A percentile compares a stretch with the other conserved stretches of the same genome.
Conservation (phyloP, 2,797 vertebrate genomes). For the Denticeps clupeoides region DNA sequence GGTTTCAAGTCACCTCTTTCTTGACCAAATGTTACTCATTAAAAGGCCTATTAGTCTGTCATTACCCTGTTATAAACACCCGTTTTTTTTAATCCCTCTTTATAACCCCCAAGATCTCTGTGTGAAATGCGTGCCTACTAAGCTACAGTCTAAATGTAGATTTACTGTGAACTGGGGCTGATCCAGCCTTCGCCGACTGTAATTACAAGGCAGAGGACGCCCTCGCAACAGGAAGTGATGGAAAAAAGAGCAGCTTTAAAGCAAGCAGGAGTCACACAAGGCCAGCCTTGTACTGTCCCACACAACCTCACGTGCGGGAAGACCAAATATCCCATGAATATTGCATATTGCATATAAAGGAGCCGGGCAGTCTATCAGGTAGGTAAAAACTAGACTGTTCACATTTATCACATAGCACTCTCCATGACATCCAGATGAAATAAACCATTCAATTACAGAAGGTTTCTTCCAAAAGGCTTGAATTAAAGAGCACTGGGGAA, state of each 20-base stretch:
- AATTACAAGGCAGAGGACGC: slow-evolving; percentile 40
- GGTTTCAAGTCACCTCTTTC: background rate
- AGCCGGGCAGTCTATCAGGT: too few relatives aligned
- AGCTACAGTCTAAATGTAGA: slow-evolving; percentile 2
- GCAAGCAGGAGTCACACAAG: slow-evolving; percentile 12
- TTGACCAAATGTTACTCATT: background rate
- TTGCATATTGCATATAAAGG: too few relatives aligned
- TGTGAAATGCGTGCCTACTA: too few relatives aligned
- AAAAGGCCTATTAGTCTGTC: background rate
- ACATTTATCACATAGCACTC: too few relatives aligned
- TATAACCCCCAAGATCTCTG: too few relatives aligned
- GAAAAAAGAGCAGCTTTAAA: slow-evolving; percentile 15
- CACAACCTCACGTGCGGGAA: background rate
- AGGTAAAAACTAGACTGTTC: too few relatives aligned
- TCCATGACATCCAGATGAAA: too few relatives aligned
- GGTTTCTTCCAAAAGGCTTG: too few relatives aligned
- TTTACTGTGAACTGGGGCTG: slow-evolving; percentile 4
- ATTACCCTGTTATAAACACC: background rate
- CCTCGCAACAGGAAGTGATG: slow-evolving; percentile 29
- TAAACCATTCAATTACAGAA: too few relatives aligned
- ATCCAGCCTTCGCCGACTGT: slow-evolving; percentile 28
- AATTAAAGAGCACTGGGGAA: too few relatives aligned
- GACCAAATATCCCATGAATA: background rate
- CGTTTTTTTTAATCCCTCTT: background rate
- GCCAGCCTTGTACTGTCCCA: slow-evolving; percentile 11